These are phyloP conservation scores for Peromyscus californicus DNA, from an alignment of 2,113 vertebrate species.

Conservation along the genomic window DNA sequence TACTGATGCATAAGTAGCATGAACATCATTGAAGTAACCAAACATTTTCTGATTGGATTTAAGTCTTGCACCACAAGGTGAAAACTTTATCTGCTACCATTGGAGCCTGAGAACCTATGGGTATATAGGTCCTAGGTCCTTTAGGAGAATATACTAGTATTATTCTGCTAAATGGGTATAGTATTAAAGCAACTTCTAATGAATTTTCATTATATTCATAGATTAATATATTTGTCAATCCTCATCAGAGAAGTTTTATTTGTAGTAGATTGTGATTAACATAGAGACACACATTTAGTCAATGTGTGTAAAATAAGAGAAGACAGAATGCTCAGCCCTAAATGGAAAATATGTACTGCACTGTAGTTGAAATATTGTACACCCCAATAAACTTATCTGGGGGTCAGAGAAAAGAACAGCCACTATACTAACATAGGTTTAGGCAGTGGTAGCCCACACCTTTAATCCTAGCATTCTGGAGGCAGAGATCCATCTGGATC, in stretches of 20 bases:
- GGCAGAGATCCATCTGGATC: no score
- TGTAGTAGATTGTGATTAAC: neutral
- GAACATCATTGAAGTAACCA: neutral
- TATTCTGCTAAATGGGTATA: neutral
- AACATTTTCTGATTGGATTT: neutral
- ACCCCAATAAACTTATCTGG: no score
- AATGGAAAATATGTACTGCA: neutral
- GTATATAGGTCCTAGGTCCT: neutral
- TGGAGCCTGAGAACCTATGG: neutral
- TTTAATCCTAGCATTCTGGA: no score
- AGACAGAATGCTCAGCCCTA: neutral
- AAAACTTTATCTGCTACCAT: neutral
- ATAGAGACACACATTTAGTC: neutral
- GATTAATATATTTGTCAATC: neutral
- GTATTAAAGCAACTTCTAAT: neutral
- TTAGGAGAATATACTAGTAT: neutral
- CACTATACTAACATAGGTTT: no score
- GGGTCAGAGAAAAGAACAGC: no score
- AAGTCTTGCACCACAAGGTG: neutral
- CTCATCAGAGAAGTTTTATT: neutral
- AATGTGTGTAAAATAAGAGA: neutral
- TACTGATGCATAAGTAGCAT: neutral
- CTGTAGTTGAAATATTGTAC: no score
- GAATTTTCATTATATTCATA: neutral
- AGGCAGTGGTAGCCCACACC: no score